Evolutionary conservation across 2,797 vertebrate genomes (phyloP), one percentile per base, ranked within the genome.

Genomic region (Microchirus variegatus): DNA sequence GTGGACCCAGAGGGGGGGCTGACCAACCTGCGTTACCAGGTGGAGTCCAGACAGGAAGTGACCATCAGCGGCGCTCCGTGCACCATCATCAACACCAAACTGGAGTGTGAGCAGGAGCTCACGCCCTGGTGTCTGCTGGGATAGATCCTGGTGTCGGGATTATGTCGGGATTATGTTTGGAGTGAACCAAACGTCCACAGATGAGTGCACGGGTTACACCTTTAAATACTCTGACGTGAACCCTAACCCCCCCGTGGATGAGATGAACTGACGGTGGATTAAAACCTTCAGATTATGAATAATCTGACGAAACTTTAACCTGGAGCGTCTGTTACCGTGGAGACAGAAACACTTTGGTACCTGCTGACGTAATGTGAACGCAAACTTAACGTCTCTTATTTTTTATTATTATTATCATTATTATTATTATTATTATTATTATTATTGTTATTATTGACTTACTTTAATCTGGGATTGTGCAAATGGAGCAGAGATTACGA

Each of bases 121-220:
- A 98, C 97, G 0, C 97, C 97, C 1, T 99, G 97, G 97, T 99
- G 97, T 57, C 84, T 93, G 0, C 93, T 96, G 73, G 90, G 83
- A 70, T 98, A 94, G 69, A 31, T 7, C 7, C n/a, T n/a, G n/a
- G n/a, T n/a, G n/a, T n/a, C n/a, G n/a, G 31, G 31, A 31, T 8
- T 8, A 31, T 31, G 31, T 31, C 7, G 6, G 31, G 31, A 31
- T 8, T 8, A 31, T 31, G 31, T 31, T 31, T 31, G 31, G 31
- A 31, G 5, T 7, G 3, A 6, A 31, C 31, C 31, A 31, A 31
- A 31, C 31, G 31, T 3, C 26, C 31, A 31, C 31, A 31, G 26
- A 31, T 3, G 7, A 31, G 26, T 31, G 26, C 26, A 31, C 31
- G 31, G 31, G 3, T 31, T 31, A 31, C 31, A 8, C 31, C 31